A percentile compares a stretch with the other conserved stretches of the same genome.
Conservation (phyloP, 2,113 vertebrate genomes). For the Laterallus jamaicensis region DNA sequence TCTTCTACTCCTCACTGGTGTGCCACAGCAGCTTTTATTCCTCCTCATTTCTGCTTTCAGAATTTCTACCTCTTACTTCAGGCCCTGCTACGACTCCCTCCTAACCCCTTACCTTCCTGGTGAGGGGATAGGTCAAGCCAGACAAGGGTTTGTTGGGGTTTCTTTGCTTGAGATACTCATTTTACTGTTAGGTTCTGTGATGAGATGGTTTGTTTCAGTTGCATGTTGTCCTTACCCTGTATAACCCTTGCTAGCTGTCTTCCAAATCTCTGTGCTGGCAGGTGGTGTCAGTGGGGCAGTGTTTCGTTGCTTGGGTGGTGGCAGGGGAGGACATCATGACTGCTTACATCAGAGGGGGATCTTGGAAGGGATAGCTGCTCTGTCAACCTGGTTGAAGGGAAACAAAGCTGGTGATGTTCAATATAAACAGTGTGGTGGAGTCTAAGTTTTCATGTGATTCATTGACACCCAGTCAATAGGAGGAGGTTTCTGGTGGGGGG, state of each 20-base stretch:
- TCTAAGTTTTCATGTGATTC: not conserved
- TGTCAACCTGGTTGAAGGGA: not conserved
- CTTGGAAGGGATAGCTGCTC: not conserved
- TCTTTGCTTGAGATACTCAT: not conserved
- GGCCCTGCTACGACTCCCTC: accelerated
- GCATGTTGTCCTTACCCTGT: not conserved
- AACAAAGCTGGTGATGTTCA: not conserved
- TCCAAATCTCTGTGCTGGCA: not conserved
- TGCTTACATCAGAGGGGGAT: not conserved
- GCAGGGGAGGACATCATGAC: accelerated
- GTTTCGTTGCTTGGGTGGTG: accelerated
- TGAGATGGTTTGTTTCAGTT: not conserved
- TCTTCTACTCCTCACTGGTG: not conserved
- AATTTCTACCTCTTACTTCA: not conserved
- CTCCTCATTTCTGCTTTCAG: not conserved
- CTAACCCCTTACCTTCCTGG: accelerated
- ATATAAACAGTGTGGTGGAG: accelerated
- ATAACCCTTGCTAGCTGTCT: not conserved
- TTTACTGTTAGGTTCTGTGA: not conserved
- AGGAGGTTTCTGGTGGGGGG: not conserved
- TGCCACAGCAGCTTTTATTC: not conserved
- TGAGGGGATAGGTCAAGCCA: accelerated
- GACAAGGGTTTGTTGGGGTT: not conserved
- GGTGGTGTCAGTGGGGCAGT: too few relatives aligned
- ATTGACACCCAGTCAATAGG: not conserved